Conservation (phyloP, 1,140 invertebrate species). For the Lepeophtheirus salmonis region DNA sequence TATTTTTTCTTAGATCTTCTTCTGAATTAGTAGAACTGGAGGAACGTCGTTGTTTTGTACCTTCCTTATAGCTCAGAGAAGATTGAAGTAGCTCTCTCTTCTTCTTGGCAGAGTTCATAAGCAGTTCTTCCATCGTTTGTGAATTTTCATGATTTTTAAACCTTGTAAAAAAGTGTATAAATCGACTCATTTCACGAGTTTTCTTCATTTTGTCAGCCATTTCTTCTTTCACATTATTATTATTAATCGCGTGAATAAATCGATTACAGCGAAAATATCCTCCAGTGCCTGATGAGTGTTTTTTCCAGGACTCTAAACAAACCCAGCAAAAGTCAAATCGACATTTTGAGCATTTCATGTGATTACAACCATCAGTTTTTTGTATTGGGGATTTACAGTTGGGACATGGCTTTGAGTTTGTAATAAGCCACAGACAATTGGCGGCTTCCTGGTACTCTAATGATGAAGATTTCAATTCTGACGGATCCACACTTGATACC, state of each 20-base stretch:
- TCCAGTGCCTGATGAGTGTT: conserved; percentile 47
- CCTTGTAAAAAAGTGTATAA: conserved; percentile 45
- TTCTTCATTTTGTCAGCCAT: conserved; percentile 37
- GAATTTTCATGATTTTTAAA: conserved; percentile 48
- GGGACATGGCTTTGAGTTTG: conserved; percentile 51
- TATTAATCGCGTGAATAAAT: conserved; percentile 43
- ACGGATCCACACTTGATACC: conserved; percentile 42
- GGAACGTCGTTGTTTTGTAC: conserved; percentile 28
- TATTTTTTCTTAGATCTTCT: too few species aligned
- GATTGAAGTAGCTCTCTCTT: conserved; percentile 42
- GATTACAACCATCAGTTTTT: conserved; percentile 57
- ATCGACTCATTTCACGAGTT: conserved; percentile 41
- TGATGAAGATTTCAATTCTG: conserved; percentile 38
- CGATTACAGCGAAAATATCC: conserved; percentile 52
- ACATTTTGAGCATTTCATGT: conserved; percentile 57
- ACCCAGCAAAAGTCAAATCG: conserved; percentile 76
- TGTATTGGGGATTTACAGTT: conserved; percentile 53
- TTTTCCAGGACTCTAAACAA: conserved; percentile 51
- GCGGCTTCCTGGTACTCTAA: conserved; percentile 43
- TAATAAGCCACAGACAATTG: conserved; percentile 49
- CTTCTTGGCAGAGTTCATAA: conserved; percentile 37
- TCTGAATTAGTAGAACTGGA: too few species aligned
- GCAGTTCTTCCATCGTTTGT: conserved; percentile 39
- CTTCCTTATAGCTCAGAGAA: conserved; percentile 24
- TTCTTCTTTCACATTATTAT: conserved; percentile 39